phyloP scores from a whole-genome alignment of 2,113 vertebrate genomes.

The Pterocles burchelli region DNA sequence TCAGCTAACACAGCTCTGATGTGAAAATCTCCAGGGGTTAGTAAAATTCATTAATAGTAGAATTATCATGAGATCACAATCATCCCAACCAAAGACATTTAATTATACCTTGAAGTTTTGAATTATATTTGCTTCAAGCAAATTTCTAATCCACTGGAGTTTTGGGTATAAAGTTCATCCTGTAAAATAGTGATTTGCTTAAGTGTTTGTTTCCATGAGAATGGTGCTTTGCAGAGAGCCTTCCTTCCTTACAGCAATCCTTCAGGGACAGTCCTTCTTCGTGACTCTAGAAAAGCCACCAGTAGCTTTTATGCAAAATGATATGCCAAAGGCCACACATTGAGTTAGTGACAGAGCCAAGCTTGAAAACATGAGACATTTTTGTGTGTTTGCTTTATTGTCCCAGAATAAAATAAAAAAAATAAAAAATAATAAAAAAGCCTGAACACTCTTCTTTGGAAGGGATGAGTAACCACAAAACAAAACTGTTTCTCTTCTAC shows the following conservation, averaged over 20 bases:
- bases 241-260: not conserved
- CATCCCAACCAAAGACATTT: not conserved
- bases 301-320: not conserved
- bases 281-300: not conserved
- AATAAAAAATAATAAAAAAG: not conserved
- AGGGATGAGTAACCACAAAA: not conserved
- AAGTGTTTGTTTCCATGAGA: conserved; percentile 6
- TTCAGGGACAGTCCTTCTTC: not conserved
- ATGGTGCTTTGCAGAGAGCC: not conserved
- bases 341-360: not conserved
- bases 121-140: conserved; percentile 1
- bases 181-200: not conserved
- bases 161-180: not conserved
- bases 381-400: not conserved
- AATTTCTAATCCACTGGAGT: not conserved
- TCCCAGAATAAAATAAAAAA: not conserved
- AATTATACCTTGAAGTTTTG: not conserved
- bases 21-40: not conserved
- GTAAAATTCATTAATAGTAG: conserved; percentile 16
- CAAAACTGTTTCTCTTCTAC: not conserved
- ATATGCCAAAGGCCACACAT: not conserved
- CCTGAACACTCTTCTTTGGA: not conserved
- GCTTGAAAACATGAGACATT: not conserved
- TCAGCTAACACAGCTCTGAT: not conserved
- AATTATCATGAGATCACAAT: not conserved